Base-by-base conservation (phyloP, 2,113 vertebrate species). In the Axis porcinus region DNA sequence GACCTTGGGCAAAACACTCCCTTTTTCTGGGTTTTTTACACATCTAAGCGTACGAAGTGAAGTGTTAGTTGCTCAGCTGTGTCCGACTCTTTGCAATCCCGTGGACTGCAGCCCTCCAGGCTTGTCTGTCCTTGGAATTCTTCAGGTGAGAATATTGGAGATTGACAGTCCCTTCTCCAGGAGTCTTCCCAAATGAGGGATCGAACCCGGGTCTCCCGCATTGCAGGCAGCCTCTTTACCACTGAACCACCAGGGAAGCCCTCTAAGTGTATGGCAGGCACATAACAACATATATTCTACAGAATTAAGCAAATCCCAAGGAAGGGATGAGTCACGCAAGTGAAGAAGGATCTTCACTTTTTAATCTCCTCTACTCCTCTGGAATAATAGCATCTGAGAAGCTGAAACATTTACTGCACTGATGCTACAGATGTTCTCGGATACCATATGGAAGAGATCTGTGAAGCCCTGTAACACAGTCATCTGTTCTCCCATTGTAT, bases 201-300 rank as follows among this genome's bases (percentile, higher is more conserved):
- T 27, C 0, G 3, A 43, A 76, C 3, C 23, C 0, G 4, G 40
- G 40, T 76, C 12, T 76, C 6, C 70, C 1, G 0, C 40, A 40
- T 27, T 76, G 23, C 70, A 43, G 70, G 36, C 3, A 27, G 40
- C 43, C 43, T 76, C 70, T 27, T 43, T 27, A 43, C 70, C 40
- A 76, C 70, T 43, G 11, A 76, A 27, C 40, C 70, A 43, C 40
- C 70, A 76, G 40, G 70, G 40, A 76, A 43, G 13, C 40, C 40
- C 2, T 86, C 50, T 43, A 67, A 67, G 23, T 52, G 74, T 43
- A 7, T 30, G 62, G 21, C n/a, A 79, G 76, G 52, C 33, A 9
- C 45, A 36, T 12, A 70, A 64, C 13, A 74, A 23, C 11, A 47
- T 78, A 54, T 36, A 45, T 23, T 45, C 40, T n/a, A 27, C 2